phyloP scores from a whole-genome alignment of 35 echinoderm and acorn worm species.

The Apostichopus parvimensis region DNA sequence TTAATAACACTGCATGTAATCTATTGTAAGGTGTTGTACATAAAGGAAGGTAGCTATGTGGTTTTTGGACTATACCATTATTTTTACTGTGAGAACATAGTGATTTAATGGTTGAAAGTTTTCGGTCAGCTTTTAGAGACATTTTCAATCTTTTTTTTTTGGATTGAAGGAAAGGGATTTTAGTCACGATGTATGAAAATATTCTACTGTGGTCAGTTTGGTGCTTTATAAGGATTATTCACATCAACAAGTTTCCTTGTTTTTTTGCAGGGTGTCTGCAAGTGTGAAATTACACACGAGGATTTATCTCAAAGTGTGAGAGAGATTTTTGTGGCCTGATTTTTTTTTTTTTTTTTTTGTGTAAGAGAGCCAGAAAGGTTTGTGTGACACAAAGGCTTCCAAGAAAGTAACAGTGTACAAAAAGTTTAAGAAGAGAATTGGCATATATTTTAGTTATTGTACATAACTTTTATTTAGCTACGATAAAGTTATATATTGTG shows the following conservation, averaged over 20 bases:
- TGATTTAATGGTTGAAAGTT: neutral
- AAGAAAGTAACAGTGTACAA: neutral
- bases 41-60: neutral
- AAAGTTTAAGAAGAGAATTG: neutral
- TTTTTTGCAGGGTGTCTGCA: no score
- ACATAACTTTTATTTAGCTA: slow-evolving; percentile 1
- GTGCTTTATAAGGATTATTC: no score
- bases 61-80: neutral
- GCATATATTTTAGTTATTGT: slow-evolving; percentile 5
- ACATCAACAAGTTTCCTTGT: no score
- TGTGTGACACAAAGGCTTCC: slow-evolving; percentile 2
- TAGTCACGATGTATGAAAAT: neutral
- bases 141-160: neutral
- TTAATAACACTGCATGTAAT: neutral
- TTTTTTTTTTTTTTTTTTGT: no score
- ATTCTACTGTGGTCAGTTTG: no score
- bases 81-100: neutral
- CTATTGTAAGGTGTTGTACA: slow-evolving; percentile 1
- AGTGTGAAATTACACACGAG: no score
- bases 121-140: neutral
- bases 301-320: no score
- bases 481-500: neutral
- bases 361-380: neutral
- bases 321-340: no score
- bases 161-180: neutral